Conservation (phyloP, 2,888 invertebrate species). For the Dromius quadrimaculatus region DNA sequence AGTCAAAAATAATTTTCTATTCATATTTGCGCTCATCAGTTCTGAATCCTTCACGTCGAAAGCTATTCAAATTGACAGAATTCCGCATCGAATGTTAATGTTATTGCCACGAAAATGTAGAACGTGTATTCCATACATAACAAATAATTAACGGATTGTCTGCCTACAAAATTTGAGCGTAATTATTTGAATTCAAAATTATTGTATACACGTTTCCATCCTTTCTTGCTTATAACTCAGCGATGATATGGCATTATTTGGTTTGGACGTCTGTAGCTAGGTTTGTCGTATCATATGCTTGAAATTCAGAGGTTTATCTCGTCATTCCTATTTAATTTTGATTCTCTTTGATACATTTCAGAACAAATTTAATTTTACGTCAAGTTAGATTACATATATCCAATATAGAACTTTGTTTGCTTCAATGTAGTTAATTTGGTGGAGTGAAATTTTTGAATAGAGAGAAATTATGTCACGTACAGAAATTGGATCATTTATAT, state of each 20-base stretch:
- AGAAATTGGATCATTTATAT: no score
- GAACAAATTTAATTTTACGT: constrained; percentile 8
- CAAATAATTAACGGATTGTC: constrained; percentile 2
- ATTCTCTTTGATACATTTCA: constrained; percentile 15
- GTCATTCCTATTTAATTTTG: constrained; percentile 24
- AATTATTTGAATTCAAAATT: constrained; percentile 25
- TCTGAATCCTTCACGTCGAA: not conserved
- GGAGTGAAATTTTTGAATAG: no score
- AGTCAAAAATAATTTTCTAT: constrained; percentile 32
- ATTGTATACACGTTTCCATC: constrained; percentile 8
- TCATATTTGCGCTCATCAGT: not conserved
- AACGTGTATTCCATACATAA: not conserved
- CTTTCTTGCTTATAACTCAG: constrained; percentile 14
- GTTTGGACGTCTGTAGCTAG: constrained; percentile 23
- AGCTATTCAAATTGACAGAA: not conserved
- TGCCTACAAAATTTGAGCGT: constrained; percentile 9
- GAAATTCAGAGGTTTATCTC: constrained; percentile 11
- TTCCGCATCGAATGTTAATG: constrained; percentile 8
- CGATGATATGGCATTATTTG: constrained; percentile 9
- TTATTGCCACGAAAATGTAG: not conserved
- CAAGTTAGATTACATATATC: constrained; percentile 8
- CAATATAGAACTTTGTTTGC: no score
- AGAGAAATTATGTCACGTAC: no score
- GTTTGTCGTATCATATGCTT: constrained; percentile 15
- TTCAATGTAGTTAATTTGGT: no score